Conservation (phyloP, 2,888 invertebrate genomes). For the Amaurobius ferox region DNA sequence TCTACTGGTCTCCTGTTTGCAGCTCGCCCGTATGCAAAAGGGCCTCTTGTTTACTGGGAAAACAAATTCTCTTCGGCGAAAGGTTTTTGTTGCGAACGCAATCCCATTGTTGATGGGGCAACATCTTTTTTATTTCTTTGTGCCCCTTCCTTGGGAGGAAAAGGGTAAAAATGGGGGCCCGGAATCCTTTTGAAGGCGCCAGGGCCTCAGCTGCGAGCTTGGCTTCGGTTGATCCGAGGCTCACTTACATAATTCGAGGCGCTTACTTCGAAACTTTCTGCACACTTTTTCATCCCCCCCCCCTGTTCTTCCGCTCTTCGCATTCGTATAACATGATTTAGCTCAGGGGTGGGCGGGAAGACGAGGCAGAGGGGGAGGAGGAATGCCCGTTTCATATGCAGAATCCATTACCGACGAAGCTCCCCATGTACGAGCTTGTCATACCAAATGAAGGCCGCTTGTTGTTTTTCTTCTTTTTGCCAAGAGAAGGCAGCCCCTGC, state of each 20-base stretch:
- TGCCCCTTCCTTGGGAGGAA: constrained; percentile 37
- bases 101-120: constrained; percentile 61
- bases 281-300: constrained; percentile 51
- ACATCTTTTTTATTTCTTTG: constrained; percentile 1
- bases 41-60: constrained; percentile 51
- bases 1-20: constrained; percentile 26
- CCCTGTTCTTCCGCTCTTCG: constrained; percentile 40
- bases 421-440: constrained; percentile 63
- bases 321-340: constrained; percentile 65
- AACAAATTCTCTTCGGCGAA: constrained; percentile 46
- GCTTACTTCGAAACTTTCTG: constrained; percentile 65
- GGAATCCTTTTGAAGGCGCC: constrained; percentile 59
- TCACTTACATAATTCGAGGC: constrained; percentile 72
- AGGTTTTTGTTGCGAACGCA: constrained; percentile 49
- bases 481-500: constrained; percentile 7
- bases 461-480: constrained; percentile 56
- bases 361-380: constrained; percentile 3
- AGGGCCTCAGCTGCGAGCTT: constrained; percentile 58
- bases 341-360: neutral
- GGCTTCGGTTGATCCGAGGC: constrained; percentile 63
- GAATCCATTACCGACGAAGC: constrained; percentile 66
- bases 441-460: constrained; percentile 72
- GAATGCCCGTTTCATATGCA: constrained; percentile 72
- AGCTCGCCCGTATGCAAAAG: constrained; percentile 47
- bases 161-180: constrained; percentile 50